Percentiles rank a stretch among this genome's conserved stretches.
phyloP scores from a whole-genome alignment of 2,113 vertebrate genomes.

The Gavia stellata region DNA sequence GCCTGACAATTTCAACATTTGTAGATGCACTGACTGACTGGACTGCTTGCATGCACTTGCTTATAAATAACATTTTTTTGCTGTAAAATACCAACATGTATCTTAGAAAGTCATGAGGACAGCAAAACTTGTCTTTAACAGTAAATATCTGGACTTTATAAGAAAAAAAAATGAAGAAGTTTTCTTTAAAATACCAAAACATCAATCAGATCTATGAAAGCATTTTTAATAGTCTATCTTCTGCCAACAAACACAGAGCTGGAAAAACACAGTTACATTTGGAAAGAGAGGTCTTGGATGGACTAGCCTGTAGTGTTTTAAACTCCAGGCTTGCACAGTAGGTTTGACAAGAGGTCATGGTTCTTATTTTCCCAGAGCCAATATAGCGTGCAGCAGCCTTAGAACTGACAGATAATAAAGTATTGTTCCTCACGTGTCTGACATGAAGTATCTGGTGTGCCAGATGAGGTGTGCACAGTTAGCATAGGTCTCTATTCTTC shows the following conservation, averaged over 20 bases:
- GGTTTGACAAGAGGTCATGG: neutral
- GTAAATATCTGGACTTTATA: neutral
- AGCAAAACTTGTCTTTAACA: neutral
- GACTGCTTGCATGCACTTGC: neutral
- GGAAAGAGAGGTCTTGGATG: neutral
- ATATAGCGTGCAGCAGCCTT: neutral
- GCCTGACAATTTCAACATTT: conserved; percentile 37
- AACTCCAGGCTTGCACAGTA: neutral
- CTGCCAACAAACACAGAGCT: neutral
- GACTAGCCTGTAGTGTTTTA: neutral
- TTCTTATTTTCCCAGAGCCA: neutral
- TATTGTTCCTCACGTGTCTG: neutral
- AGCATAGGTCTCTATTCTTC: neutral
- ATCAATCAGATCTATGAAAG: neutral
- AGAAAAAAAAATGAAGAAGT: neutral
- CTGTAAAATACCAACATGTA: neutral
- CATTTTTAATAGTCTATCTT: neutral
- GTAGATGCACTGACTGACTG: conserved; percentile 1
- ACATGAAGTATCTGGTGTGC: neutral
- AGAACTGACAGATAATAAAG: neutral
- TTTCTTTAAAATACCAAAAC: neutral
- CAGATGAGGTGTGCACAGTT: neutral
- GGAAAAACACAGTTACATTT: neutral
- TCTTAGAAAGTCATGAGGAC: neutral
- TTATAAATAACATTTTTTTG: neutral